These are phyloP conservation scores for Pogonocichla stellata DNA, from an alignment of 2,113 vertebrate genomes.

Conservation along the genomic window DNA sequence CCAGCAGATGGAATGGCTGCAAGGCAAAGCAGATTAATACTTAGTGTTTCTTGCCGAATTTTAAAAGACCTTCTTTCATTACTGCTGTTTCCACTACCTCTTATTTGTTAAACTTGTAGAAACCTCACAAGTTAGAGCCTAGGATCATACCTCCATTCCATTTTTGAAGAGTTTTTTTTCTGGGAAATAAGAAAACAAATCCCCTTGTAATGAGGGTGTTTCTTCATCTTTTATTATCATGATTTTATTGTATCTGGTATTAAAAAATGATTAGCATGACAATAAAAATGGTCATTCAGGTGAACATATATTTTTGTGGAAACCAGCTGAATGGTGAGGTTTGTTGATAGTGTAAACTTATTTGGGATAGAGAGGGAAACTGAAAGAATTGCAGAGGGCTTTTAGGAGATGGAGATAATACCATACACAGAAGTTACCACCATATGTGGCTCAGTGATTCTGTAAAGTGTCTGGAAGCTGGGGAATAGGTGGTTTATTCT, in stretches of 20 bases:
- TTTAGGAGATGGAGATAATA: not conserved
- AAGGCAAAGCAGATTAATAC: not conserved
- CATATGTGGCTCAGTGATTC: not conserved
- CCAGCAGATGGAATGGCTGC: not conserved
- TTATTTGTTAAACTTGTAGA: not conserved
- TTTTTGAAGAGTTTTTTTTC: not conserved
- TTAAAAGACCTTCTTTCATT: not conserved
- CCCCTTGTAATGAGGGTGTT: not conserved
- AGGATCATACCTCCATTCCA: not conserved
- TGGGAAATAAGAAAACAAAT: not conserved
- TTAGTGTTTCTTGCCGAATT: not conserved
- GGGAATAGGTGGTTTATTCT: not conserved
- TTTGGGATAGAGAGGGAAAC: not conserved
- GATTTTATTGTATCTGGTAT: not conserved
- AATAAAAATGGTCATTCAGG: not conserved
- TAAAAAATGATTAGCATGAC: not conserved
- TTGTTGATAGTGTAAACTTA: not conserved
- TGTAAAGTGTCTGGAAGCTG: not conserved
- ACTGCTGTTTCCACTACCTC: not conserved
- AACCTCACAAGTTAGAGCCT: not conserved
- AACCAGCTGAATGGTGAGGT: not conserved
- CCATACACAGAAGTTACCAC: not conserved
- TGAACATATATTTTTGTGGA: not conserved
- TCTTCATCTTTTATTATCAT: not conserved
- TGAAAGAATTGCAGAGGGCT: not conserved